Evolutionary conservation across 2,888 invertebrate species (phyloP).

Genomic region (Lasioglossum morio): DNA sequence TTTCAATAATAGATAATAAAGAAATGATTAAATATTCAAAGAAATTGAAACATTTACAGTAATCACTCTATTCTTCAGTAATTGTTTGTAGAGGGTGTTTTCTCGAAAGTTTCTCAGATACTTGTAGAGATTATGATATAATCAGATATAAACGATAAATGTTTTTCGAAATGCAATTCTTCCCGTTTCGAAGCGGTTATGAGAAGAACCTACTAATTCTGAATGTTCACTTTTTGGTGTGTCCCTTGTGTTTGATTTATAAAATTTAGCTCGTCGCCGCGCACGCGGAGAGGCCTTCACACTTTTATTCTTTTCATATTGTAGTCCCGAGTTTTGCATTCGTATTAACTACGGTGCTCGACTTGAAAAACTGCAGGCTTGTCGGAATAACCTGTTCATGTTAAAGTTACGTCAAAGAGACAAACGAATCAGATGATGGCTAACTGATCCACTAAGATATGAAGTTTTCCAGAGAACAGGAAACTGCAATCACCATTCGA

Average conservation of each 20-base stretch:
- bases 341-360: conserved; percentile 32
- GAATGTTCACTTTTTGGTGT: not conserved
- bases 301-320: conserved; percentile 7
- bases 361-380: conserved; percentile 8
- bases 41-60: not conserved
- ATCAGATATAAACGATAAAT: not conserved
- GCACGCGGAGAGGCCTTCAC: conserved; percentile 48
- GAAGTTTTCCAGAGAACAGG: conserved; percentile 18
- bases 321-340: conserved; percentile 43
- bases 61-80: not conserved
- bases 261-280: conserved; percentile 59
- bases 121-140: not conserved
- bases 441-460: not conserved
- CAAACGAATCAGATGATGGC: conserved; percentile 24
- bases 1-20: not conserved
- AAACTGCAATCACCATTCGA: not conserved
- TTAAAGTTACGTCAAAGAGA: conserved; percentile 28
- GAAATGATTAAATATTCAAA: not conserved
- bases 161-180: not conserved
- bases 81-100: not conserved
- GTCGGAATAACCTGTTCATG: conserved; percentile 49
- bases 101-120: not conserved
- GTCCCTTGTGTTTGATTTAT: not conserved
- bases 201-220: conserved; percentile 33
- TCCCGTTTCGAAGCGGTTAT: not conserved